Evolutionary conservation across 2,888 invertebrate species (phyloP).

Genomic region (Mamestra brassicae): DNA sequence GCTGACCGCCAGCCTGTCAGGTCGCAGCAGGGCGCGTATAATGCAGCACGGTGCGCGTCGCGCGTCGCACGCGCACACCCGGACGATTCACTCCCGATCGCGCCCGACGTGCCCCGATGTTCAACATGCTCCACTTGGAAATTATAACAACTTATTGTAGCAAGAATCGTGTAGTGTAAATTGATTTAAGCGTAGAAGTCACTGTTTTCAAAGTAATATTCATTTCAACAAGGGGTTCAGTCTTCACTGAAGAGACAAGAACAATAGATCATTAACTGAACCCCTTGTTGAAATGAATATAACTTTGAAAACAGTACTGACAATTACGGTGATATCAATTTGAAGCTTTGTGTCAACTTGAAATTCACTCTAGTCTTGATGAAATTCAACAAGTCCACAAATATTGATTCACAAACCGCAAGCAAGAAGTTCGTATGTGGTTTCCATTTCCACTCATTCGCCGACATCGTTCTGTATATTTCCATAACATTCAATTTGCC

Average conservation of each 20-base stretch:
- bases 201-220: background rate
- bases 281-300: too few species aligned
- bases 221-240: background rate
- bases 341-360: background rate
- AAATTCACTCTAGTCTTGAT: background rate
- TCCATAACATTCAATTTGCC: constrained; percentile 26
- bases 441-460: constrained; percentile 8
- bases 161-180: background rate
- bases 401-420: constrained; percentile 10
- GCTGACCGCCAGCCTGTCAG: background rate
- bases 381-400: background rate
- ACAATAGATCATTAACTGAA: too few species aligned
- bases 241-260: too few species aligned
- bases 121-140: constrained; percentile 6
- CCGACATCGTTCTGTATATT: constrained; percentile 3
- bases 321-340: background rate
- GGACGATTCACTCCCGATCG: constrained; percentile 29
- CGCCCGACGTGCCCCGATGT: background rate
- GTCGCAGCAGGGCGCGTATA: constrained; percentile 43
- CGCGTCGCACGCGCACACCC: constrained; percentile 3
- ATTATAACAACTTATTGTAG: constrained; percentile 13
- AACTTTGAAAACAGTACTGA: background rate
- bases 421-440: constrained; percentile 1
- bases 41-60: constrained; percentile 1
- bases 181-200: background rate